Evolutionary conservation across 2,113 vertebrate species (phyloP).

Genomic region (Psilopogon haemacephalus): DNA sequence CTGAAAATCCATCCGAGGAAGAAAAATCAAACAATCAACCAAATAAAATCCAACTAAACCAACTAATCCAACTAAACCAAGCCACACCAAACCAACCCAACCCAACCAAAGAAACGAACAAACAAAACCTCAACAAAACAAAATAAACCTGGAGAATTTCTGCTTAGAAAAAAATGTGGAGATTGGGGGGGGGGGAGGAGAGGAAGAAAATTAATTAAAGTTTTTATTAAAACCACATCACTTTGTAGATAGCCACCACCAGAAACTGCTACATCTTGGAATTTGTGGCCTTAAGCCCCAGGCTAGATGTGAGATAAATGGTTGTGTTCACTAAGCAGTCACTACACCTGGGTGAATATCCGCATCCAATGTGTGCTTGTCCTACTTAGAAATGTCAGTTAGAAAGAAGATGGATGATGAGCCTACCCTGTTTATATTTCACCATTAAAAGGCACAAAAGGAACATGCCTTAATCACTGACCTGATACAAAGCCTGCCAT

Average conservation of each 20-base stretch:
- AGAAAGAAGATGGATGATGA: constrained; percentile 43
- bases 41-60: too few species aligned
- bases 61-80: too few species aligned
- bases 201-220: not conserved
- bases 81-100: too few species aligned
- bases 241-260: not conserved
- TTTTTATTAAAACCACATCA: not conserved
- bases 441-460: constrained; percentile 53
- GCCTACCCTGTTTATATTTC: constrained; percentile 53
- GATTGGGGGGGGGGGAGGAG: not conserved
- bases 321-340: not conserved
- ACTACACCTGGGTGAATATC: not conserved
- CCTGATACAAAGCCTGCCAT: constrained; percentile 35
- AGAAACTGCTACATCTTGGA: not conserved
- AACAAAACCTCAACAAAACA: too few species aligned
- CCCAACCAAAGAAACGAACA: too few species aligned
- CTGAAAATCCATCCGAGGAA: not conserved
- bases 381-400: constrained; percentile 15
- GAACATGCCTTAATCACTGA: constrained; percentile 47
- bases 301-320: not conserved
- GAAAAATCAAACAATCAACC: not conserved
- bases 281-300: not conserved
- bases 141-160: not conserved
- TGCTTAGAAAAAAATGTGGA: not conserved
- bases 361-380: not conserved